Percentiles rank a stretch among this genome's conserved stretches.
These are phyloP conservation scores for Chaetogeoica ovagalla DNA, from an alignment of 2,888 invertebrate genomes.

Conservation along the genomic window DNA sequence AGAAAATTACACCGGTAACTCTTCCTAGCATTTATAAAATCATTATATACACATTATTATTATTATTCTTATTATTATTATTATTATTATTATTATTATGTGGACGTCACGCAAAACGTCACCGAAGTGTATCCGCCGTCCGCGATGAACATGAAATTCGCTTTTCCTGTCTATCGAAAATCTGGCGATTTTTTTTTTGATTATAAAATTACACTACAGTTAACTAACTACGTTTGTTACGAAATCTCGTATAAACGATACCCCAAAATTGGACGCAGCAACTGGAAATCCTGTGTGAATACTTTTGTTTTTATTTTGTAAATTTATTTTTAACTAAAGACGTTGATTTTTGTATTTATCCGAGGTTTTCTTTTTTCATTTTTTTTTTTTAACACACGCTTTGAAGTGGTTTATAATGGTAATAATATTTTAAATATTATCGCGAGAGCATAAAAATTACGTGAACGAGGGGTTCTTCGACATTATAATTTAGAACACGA, in stretches of 20 bases:
- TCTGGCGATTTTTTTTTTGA: not conserved
- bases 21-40: slow-evolving; percentile 3
- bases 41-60: slow-evolving; percentile 36
- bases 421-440: too few species aligned
- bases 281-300: not conserved
- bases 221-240: not conserved
- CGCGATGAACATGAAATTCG: slow-evolving; percentile 12
- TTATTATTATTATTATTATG: slow-evolving; percentile 13
- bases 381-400: too few species aligned
- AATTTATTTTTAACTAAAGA: not conserved
- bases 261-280: not conserved
- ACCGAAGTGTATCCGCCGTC: slow-evolving; percentile 24
- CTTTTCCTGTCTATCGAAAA: slow-evolving; percentile 18
- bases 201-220: not conserved
- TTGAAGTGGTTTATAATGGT: too few species aligned
- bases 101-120: slow-evolving; percentile 29
- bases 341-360: too few species aligned
- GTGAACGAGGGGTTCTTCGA: too few species aligned
- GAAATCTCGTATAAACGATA: not conserved
- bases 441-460: too few species aligned
- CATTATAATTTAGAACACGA: too few species aligned
- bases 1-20: not conserved
- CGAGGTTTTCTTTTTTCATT: too few species aligned
- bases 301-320: not conserved
- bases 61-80: too few species aligned